Base-by-base conservation (phyloP, 2,113 vertebrate species). In the Tenebrosternarchus preto region DNA sequence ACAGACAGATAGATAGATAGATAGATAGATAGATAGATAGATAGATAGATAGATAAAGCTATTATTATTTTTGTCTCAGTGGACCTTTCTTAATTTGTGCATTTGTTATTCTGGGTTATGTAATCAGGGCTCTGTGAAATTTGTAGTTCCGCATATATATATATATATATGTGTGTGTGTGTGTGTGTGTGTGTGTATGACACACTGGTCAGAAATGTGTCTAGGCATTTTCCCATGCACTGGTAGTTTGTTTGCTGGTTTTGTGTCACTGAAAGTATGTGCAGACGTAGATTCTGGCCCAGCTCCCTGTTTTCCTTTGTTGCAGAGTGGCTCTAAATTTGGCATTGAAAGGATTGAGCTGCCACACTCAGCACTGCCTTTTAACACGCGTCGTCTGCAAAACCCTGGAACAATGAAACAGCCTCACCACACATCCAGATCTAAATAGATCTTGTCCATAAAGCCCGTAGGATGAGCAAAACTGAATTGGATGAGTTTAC, bases 231-330 rank as follows among this genome's bases (percentile, higher is more conserved):
- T n/a, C n/a, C n/a, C n/a, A n/a, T n/a, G n/a, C n/a, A n/a, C n/a
- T n/a, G n/a, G n/a, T n/a, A 56, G 19, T 87, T 86, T 90, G 88
- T 93, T 89, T 85, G 88, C 85, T 77, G 84, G 69, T 84, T 86
- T 86, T 82, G 66, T 83, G 84, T 87, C 84, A 89, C 75, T 82
- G 72, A 80, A 90, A 90, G 90, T 91, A 92, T 90, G 90, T 90
- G 89, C 88, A 86, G 85, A 89, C 79, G 78, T 80, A 87, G 77
- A 82, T 84, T 86, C 80, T 84, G 82, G 84, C 80, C 78, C 86
- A 88, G 90, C 87, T 85, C 73, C 27, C 82, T 90, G 83, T 90
- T 88, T 87, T 87, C 90, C 80, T 91, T 92, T 90, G 88, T 91
- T 85, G 46, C 72, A 53, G 80, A 88, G 87, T 90, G 88, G n/a